phyloP scores from a whole-genome alignment of 2,797 vertebrate species.

The Myiothlypis chrysogaster region DNA sequence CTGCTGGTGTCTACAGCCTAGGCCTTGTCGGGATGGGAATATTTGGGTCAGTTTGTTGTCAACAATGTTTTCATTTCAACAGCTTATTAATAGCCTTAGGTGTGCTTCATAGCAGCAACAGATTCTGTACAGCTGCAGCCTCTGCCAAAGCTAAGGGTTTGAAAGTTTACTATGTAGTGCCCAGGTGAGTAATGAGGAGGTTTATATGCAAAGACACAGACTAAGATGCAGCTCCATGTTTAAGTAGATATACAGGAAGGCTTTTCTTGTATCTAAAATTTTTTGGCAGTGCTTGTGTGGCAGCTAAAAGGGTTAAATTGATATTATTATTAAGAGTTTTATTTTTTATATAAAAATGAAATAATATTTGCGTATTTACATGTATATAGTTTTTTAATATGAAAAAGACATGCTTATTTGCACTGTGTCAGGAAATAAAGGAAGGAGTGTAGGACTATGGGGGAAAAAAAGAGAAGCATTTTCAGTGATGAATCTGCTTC shows the following conservation, averaged over 20 bases:
- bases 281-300: neutral
- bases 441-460: neutral
- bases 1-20: neutral
- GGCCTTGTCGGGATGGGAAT: neutral
- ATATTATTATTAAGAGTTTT: neutral
- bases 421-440: neutral
- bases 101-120: neutral
- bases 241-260: neutral
- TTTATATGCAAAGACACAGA: neutral
- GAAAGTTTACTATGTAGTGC: neutral
- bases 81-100: neutral
- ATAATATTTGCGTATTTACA: neutral
- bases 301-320: neutral
- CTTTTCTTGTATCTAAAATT: neutral
- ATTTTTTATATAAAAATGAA: neutral
- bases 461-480: neutral
- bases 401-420: neutral
- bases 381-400: accelerated
- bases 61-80: neutral
- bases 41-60: neutral
- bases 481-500: neutral
- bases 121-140: neutral
- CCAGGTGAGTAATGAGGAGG: neutral
- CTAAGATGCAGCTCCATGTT: neutral
- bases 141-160: neutral